These are phyloP conservation scores for Scaptomyza reducta DNA, from an alignment of 2,888 invertebrate species.

Conservation along the genomic window DNA sequence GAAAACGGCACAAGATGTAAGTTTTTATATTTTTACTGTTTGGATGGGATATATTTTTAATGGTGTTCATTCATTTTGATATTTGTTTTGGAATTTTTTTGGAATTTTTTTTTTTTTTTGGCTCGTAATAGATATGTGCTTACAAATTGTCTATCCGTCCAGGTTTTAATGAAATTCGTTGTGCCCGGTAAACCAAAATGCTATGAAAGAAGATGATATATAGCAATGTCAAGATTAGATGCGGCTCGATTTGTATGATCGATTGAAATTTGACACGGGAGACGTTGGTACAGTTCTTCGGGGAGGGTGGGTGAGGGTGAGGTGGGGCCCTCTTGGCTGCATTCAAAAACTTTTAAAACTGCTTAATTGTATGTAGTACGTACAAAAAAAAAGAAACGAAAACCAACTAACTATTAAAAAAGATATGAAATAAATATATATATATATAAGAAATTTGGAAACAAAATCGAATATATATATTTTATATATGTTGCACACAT, in stretches of 20 bases:
- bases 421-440: not conserved
- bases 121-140: constrained; percentile 64
- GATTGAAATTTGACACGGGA: constrained; percentile 40
- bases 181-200: constrained; percentile 81
- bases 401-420: constrained; percentile 18
- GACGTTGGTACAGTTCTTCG: constrained; percentile 23
- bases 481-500: constrained; percentile 26
- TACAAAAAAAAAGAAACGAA: constrained; percentile 4
- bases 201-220: constrained; percentile 79
- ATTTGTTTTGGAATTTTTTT: constrained; percentile 10
- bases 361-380: constrained; percentile 8
- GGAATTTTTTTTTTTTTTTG: constrained; percentile 24
- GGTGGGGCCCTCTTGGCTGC: constrained; percentile 27
- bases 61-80: constrained; percentile 35
- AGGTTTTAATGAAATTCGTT: constrained; percentile 80
- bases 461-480: not conserved
- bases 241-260: constrained; percentile 52
- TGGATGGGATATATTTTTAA: constrained; percentile 29
- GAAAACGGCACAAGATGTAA: constrained; percentile 48
- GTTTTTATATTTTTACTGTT: constrained; percentile 17
- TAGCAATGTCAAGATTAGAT: constrained; percentile 65
- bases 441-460: constrained; percentile 5
- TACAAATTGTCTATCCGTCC: constrained; percentile 81
- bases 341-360: constrained; percentile 13
- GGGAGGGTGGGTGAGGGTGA: not conserved